A percentile compares a stretch with the other conserved stretches of the same genome.
Conservation (phyloP, 2,113 vertebrate genomes). For the rabbit (Oryctolagus cuniculus) region DNA sequence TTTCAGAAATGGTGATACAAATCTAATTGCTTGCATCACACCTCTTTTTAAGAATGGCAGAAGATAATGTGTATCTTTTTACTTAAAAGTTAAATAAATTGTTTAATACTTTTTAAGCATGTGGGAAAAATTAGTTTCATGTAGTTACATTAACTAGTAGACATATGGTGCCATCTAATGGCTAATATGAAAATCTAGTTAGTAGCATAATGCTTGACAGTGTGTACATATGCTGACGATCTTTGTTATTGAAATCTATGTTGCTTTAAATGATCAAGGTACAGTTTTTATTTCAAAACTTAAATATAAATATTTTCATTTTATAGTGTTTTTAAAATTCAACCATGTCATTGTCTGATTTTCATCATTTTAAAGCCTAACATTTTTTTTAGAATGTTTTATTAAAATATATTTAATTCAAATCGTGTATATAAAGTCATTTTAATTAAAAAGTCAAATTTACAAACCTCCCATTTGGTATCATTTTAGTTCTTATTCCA, state of each 20-base stretch:
- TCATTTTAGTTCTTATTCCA: not conserved
- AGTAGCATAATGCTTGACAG: not conserved
- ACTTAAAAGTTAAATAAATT: conserved; percentile 34
- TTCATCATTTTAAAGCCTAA: conserved; percentile 19
- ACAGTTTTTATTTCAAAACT: conserved; percentile 26
- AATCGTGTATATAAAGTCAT: conserved; percentile 15
- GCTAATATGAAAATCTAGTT: conserved; percentile 65
- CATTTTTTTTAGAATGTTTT: conserved; percentile 24
- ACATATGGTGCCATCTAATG: conserved; percentile 83
- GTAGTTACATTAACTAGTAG: conserved; percentile 48
- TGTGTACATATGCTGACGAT: not conserved
- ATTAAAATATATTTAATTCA: not conserved
- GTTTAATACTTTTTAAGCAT: conserved; percentile 14
- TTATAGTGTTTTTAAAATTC: conserved; percentile 18
- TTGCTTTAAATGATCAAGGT: conserved; percentile 12
- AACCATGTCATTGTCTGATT: not conserved
- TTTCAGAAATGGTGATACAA: conserved; percentile 29
- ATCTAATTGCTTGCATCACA: not conserved
- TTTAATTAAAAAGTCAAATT: conserved; percentile 30
- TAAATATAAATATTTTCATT: conserved; percentile 24
- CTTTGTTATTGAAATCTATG: conserved; percentile 27
- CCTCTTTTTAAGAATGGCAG: conserved; percentile 40
- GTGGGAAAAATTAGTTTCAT: not conserved
- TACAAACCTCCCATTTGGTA: not conserved
- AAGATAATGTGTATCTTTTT: not conserved